Evolutionary conservation across 2,113 vertebrate genomes (phyloP), one percentile per base, ranked within the genome.

Genomic region (Anolis carolinensis): DNA sequence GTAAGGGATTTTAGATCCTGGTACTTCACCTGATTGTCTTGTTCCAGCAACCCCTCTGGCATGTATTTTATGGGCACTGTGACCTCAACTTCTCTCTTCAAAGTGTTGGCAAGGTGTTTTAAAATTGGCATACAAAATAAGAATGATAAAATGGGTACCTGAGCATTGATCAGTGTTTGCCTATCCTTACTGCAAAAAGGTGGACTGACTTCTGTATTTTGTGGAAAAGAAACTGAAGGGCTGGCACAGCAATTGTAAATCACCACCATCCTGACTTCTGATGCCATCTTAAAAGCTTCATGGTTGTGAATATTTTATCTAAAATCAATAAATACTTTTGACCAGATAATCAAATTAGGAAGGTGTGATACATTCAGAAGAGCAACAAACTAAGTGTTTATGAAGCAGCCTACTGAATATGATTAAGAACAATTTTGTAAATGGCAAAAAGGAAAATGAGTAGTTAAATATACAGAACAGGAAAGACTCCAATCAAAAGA

Each of bases 321-420:
- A 44, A 65, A 84, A 76, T 34, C 30, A 50, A 2, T n/a, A 4
- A 59, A 59, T 59, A 59, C 55, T 59, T 59, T 59, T 59, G 14
- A 76, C 30, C 9, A 84, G 36, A 32, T 8, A 63, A 65, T 75
- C 63, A 76, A 74, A 86, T 14, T 75, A 65, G 85, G n/a, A 86
- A 81, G n/a, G 21, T 7, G 44, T 25, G 36, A 80, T n/a, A 4
- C 76, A 72, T 50, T 75, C n/a, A 65, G 65, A 86, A 21, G 77
- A 21, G 27, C 21, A 65, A 65, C 4, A 7, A 32, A 63, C 2
- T 23, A 63, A 23, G 36, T 34, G 82, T 79, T 36, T 83, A n/a
- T 27, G n/a, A 75, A 86, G 84, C 36, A 21, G 72, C 1, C 2
- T 25, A 16, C 48, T 44, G 32, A 85, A 34, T 68, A 59, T 7